These are phyloP conservation scores for Apodemia mormo DNA, from an alignment of 2,888 invertebrate species.

Conservation along the genomic window DNA sequence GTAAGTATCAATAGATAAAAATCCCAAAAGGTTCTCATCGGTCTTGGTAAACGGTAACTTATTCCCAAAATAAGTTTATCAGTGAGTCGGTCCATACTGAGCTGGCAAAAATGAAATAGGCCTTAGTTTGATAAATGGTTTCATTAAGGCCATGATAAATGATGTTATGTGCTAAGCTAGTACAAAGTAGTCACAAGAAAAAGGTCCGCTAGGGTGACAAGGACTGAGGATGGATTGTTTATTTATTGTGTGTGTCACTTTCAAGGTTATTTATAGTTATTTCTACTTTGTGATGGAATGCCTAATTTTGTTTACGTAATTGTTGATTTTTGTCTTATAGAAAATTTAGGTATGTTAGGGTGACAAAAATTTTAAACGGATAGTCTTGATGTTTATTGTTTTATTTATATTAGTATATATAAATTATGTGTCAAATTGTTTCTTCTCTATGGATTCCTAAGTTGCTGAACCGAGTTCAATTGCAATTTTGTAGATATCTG, in stretches of 20 bases:
- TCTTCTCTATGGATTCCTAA: no score
- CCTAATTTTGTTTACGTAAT: not conserved
- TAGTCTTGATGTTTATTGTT: no score
- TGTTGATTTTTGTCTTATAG: no score
- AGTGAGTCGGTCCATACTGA: constrained; percentile 5
- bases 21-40: not conserved
- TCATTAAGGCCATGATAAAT: constrained; percentile 14
- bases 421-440: no score
- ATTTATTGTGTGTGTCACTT: not conserved
- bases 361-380: no score
- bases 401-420: no score
- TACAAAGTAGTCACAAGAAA: constrained; percentile 16
- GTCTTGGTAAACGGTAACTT: constrained; percentile 11
- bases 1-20: no score
- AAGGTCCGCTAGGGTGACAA: not conserved
- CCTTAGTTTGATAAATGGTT: constrained; percentile 15
- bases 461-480: no score
- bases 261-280: not conserved
- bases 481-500: no score
- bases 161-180: constrained; percentile 4
- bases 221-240: not conserved
- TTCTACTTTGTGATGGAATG: not conserved
- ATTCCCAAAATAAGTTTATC: constrained; percentile 5
- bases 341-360: no score
- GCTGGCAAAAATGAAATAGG: constrained; percentile 16